phyloP scores from a whole-genome alignment of 2,797 vertebrate genomes.

The Sebastes matsubarae region DNA sequence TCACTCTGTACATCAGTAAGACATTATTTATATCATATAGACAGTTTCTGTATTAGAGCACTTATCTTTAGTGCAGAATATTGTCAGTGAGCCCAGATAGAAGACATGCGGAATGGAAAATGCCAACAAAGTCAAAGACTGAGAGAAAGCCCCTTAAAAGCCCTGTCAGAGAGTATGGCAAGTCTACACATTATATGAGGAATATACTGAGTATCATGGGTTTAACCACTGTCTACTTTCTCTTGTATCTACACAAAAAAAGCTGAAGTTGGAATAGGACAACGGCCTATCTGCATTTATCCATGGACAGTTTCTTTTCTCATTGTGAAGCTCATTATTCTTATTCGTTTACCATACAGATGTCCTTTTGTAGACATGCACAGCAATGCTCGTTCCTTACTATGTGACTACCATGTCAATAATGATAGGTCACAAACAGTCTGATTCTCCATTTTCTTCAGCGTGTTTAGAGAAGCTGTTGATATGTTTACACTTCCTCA shows the following conservation, averaged over 20 bases:
- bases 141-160: constrained; percentile 31
- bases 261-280: neutral
- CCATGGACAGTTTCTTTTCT: neutral
- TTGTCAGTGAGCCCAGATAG: constrained; percentile 23
- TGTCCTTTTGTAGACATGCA: neutral
- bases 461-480: constrained; percentile 44
- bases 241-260: neutral
- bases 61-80: constrained; percentile 26
- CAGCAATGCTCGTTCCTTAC: neutral
- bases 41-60: constrained; percentile 23
- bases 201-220: neutral
- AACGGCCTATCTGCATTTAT: neutral
- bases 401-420: neutral
- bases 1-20: neutral
- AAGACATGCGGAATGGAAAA: constrained; percentile 24
- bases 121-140: constrained; percentile 22
- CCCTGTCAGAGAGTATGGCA: neutral
- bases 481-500: constrained; percentile 42
- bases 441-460: neutral
- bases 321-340: neutral
- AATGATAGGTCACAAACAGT: neutral
- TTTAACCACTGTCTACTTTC: neutral
- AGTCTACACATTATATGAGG: constrained; percentile 21
- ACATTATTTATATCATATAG: constrained; percentile 22
- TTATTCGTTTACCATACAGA: neutral